Conservation (phyloP, 2,797 vertebrate species). For the Dicrostonyx torquatus region DNA sequence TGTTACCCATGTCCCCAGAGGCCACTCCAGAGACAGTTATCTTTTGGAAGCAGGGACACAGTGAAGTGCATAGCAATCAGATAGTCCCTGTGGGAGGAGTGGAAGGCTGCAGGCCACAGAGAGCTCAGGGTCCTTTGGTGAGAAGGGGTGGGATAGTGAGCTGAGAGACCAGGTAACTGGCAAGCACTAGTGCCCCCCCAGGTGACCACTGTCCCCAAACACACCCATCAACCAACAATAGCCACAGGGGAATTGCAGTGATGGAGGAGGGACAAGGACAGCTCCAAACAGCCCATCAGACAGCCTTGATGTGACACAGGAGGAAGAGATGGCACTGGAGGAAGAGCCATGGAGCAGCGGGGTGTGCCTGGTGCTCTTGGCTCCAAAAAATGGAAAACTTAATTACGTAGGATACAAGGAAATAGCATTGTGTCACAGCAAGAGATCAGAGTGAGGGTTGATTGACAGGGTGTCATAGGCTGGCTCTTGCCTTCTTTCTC, state of each 20-base stretch:
- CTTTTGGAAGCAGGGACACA: neutral
- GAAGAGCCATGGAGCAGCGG: accelerated
- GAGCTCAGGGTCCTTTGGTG: neutral
- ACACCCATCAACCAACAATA: neutral
- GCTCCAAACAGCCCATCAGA: neutral
- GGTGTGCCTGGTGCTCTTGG: neutral
- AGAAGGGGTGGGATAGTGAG: neutral
- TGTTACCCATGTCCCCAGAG: neutral
- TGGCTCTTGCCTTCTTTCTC: neutral
- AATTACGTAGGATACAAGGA: neutral
- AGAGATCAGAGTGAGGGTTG: neutral
- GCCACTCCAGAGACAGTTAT: neutral
- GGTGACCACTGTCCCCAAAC: neutral
- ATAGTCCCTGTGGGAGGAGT: accelerated
- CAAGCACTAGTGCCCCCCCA: accelerated
- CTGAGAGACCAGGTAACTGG: neutral
- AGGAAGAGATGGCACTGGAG: neutral
- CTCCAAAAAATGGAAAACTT: neutral
- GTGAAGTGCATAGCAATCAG: neutral
- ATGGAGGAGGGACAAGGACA: neutral
- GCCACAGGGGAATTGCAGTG: accelerated
- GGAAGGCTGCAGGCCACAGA: accelerated
- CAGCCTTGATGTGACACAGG: too few species aligned
- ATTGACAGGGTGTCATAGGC: neutral
- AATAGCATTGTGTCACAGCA: accelerated